Conservation (phyloP, 2,797 vertebrate species). For the Triplophysa bombifrons region DNA sequence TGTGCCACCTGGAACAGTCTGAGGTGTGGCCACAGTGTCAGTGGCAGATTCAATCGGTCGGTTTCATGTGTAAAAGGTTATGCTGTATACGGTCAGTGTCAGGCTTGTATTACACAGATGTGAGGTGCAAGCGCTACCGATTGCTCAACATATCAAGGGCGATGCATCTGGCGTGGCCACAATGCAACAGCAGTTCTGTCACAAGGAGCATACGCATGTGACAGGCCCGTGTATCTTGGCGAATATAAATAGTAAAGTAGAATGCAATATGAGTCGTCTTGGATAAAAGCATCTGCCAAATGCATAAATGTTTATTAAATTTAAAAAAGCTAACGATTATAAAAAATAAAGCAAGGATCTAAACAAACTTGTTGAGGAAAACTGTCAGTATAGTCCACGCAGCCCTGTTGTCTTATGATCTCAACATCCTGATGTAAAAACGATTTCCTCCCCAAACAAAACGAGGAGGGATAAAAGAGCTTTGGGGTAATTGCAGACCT, state of each 20-base stretch:
- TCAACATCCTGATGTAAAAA: constrained; percentile 22
- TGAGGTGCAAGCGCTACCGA: constrained; percentile 11
- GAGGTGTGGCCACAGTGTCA: constrained; percentile 30
- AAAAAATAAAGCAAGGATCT: background rate
- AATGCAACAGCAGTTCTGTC: background rate
- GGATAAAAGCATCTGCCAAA: no score
- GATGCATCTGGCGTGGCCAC: background rate
- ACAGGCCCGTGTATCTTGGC: background rate
- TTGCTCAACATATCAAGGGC: constrained; percentile 1
- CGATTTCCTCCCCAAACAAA: constrained; percentile 32
- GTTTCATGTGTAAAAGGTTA: background rate
- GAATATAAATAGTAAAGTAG: background rate
- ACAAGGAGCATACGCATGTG: background rate
- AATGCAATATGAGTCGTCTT: no score
- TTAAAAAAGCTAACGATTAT: background rate
- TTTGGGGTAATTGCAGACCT: constrained; percentile 39
- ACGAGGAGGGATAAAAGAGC: constrained; percentile 39
- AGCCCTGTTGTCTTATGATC: constrained; percentile 24
- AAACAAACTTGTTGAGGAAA: background rate
- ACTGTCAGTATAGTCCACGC: background rate
- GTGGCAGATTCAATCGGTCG: background rate
- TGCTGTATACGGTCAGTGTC: background rate
- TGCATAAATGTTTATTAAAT: no score
- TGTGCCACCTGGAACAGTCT: background rate
- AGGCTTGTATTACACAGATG: constrained; percentile 24